Evolutionary conservation across 92 coral and sea anemone genomes (phyloP).

Genomic region (Phymanthus crucifer): DNA sequence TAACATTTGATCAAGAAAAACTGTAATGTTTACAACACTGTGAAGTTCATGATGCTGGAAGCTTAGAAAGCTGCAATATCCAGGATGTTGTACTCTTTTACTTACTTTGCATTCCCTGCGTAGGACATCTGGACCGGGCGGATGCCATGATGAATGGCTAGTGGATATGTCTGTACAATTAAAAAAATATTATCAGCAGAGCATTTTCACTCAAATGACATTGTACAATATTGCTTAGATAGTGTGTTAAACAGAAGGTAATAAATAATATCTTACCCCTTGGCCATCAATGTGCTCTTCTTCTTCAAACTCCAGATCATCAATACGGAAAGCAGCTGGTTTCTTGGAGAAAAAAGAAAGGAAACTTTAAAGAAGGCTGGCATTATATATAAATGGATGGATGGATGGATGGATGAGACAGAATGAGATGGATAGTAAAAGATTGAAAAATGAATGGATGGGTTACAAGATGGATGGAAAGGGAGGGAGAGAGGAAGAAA

Average conservation of each 20-base stretch:
- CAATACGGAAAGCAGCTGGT: slow-evolving; percentile 87
- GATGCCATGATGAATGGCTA: slow-evolving; percentile 83
- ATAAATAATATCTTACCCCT: not conserved
- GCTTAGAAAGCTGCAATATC: too few relatives aligned
- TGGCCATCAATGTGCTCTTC: slow-evolving; percentile 28
- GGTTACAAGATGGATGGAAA: not conserved
- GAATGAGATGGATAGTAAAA: too few relatives aligned
- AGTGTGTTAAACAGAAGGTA: too few relatives aligned
- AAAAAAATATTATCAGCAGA: not conserved
- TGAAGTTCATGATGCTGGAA: too few relatives aligned
- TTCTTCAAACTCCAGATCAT: slow-evolving; percentile 55
- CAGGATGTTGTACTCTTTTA: not conserved
- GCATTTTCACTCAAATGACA: not conserved
- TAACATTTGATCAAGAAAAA: too few relatives aligned
- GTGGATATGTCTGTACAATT: slow-evolving; percentile 59
- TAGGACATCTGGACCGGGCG: slow-evolving; percentile 93
- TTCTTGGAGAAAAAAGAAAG: slow-evolving; percentile 43
- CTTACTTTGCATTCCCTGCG: slow-evolving; percentile 88
- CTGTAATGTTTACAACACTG: too few relatives aligned
- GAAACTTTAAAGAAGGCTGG: not conserved
- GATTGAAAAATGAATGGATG: too few relatives aligned
- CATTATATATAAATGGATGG: not conserved
- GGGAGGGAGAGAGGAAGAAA: not conserved
- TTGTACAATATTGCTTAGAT: not conserved
- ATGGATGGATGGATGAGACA: not conserved